Evolutionary conservation across 2,113 vertebrate genomes (phyloP).

Genomic region (Ptilonorhynchus violaceus): DNA sequence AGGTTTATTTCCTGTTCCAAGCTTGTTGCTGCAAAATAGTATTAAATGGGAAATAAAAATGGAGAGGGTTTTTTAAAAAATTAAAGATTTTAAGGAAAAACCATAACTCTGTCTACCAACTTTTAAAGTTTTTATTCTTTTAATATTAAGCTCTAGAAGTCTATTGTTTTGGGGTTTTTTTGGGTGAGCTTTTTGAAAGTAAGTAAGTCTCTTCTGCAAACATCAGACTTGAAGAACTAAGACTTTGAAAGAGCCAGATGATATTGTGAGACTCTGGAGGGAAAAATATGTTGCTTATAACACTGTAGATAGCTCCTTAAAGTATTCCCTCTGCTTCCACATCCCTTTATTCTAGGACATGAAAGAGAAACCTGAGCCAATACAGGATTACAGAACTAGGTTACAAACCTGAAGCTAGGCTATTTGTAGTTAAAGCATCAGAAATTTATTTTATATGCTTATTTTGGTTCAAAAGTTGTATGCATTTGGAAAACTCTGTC

Average conservation of each 20-base stretch:
- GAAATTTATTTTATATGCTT: constrained; percentile 12
- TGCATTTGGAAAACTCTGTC: not conserved
- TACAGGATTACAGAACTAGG: constrained; percentile 2
- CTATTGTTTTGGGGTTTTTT: not conserved
- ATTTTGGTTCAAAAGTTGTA: not conserved
- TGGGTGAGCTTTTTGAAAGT: not conserved
- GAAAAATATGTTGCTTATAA: not conserved
- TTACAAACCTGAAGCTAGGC: constrained; percentile 26
- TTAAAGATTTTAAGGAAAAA: not conserved
- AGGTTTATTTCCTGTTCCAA: not conserved
- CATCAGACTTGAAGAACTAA: not conserved
- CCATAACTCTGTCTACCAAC: not conserved
- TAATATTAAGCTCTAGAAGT: not conserved
- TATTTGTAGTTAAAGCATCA: constrained; percentile 11
- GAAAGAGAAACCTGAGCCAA: constrained; percentile 33
- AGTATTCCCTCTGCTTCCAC: constrained; percentile 18
- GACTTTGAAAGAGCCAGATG: constrained; percentile 2
- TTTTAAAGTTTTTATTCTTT: not conserved
- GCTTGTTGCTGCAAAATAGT: not conserved
- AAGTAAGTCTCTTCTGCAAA: not conserved
- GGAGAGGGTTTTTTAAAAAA: not conserved
- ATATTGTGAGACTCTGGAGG: not conserved
- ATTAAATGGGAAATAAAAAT: not conserved
- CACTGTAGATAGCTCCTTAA: not conserved
- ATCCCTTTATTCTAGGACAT: constrained; percentile 26